Evolutionary conservation across 2,888 invertebrate genomes (phyloP).

Genomic region (Cheilosia variabilis): DNA sequence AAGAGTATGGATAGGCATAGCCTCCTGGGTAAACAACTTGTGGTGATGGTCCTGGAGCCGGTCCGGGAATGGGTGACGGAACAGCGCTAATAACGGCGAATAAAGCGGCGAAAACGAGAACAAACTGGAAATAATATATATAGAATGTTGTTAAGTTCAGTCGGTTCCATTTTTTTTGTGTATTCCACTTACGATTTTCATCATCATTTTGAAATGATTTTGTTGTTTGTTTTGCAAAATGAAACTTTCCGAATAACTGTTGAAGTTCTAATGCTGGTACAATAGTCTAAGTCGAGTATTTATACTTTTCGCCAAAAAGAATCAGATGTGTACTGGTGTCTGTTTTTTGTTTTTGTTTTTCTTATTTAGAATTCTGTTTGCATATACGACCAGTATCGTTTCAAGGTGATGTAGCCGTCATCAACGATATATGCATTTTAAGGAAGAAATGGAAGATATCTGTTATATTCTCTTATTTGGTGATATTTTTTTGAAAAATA

Average conservation of each 20-base stretch:
- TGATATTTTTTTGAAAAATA: no score
- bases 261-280: not conserved
- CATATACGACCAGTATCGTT: not conserved
- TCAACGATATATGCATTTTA: not conserved
- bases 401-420: not conserved
- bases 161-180: no score
- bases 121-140: slow-evolving; percentile 56
- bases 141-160: not conserved
- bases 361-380: not conserved
- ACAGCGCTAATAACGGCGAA: slow-evolving; percentile 76
- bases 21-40: slow-evolving; percentile 76
- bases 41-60: slow-evolving; percentile 78
- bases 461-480: no score
- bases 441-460: not conserved
- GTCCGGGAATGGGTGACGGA: slow-evolving; percentile 77
- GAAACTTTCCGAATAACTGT: not conserved
- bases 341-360: no score
- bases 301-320: not conserved
- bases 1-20: slow-evolving; percentile 46
- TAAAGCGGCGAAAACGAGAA: slow-evolving; percentile 76
- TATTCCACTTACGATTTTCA: slow-evolving; percentile 44
- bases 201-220: slow-evolving; percentile 36
- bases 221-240: not conserved
- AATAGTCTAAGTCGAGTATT: not conserved
- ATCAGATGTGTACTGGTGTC: not conserved